Evolutionary conservation across 1,140 invertebrate species (phyloP).

Genomic region (Pogonomyrmex barbatus): DNA sequence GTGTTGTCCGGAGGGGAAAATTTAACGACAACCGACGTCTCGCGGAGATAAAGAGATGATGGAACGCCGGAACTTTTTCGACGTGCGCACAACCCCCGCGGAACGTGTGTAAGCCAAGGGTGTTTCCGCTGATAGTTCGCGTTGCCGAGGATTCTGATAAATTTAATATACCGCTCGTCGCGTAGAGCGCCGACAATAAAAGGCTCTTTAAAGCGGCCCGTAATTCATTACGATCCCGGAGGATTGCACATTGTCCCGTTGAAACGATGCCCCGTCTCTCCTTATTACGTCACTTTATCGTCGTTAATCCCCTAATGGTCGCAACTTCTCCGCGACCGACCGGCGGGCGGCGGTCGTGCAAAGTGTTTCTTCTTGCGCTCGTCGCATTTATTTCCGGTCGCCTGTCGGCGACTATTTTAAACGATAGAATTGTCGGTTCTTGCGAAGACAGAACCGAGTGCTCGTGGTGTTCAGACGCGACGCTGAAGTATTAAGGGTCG

Average conservation of each 20-base stretch:
- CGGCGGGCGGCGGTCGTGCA: constrained; percentile 26
- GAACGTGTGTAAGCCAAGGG: neutral
- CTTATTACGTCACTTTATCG: constrained; percentile 65
- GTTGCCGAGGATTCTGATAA: constrained; percentile 28
- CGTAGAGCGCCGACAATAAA: constrained; percentile 46
- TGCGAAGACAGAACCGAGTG: constrained; percentile 5
- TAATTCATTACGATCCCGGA: constrained; percentile 61
- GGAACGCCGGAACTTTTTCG: constrained; percentile 32
- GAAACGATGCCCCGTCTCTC: constrained; percentile 54
- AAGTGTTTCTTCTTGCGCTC: constrained; percentile 56
- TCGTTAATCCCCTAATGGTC: constrained; percentile 64
- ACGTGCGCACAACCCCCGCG: neutral
- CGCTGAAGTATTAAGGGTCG: constrained; percentile 14
- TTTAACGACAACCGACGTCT: constrained; percentile 32
- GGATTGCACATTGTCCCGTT: constrained; percentile 57
- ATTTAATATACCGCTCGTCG: constrained; percentile 56
- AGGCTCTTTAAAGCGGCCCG: constrained; percentile 51
- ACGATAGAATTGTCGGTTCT: constrained; percentile 49
- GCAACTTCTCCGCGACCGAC: constrained; percentile 51
- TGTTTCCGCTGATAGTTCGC: constrained; percentile 37
- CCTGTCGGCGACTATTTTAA: constrained; percentile 57
- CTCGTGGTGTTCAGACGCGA: neutral
- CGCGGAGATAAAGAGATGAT: constrained; percentile 29
- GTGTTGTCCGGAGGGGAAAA: constrained; percentile 11
- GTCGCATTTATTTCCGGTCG: constrained; percentile 60